Evolutionary conservation across 2,888 invertebrate species (phyloP).

Genomic region (Bedellia somnulentella): DNA sequence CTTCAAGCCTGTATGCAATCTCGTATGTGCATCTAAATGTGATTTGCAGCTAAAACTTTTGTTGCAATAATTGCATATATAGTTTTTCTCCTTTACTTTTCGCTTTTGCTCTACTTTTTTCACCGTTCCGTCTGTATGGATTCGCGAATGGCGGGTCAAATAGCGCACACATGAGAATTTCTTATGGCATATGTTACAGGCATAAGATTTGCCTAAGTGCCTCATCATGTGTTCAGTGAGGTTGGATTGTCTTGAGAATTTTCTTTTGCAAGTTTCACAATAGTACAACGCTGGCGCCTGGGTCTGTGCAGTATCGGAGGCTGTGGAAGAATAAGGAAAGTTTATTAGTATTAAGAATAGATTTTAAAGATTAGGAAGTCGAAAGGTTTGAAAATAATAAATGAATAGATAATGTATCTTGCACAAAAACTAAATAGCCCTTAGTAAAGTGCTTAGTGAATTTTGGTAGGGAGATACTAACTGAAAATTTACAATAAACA

Average conservation of each 20-base stretch:
- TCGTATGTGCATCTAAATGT: conserved; percentile 12
- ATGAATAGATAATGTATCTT: background rate
- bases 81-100: background rate
- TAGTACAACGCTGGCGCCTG: background rate
- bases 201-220: conserved; percentile 1
- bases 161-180: conserved; percentile 4
- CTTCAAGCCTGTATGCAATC: conserved; percentile 12
- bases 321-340: too few species aligned
- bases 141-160: conserved; percentile 2
- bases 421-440: background rate
- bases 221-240: conserved; percentile 4
- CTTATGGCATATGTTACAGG: conserved; percentile 1
- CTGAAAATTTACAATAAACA: too few species aligned
- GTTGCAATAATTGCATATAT: conserved; percentile 12
- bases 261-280: background rate
- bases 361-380: background rate
- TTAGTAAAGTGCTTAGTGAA: background rate
- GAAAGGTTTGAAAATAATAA: background rate
- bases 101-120: background rate
- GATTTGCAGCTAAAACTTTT: conserved; percentile 14
- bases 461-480: too few species aligned
- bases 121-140: background rate
- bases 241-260: conserved; percentile 4
- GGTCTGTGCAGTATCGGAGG: background rate
- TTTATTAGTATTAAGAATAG: background rate